A percentile compares a stretch with the other conserved stretches of the same genome.
Conservation (phyloP, 1,140 invertebrate species). For the Araneus ventricosus region DNA sequence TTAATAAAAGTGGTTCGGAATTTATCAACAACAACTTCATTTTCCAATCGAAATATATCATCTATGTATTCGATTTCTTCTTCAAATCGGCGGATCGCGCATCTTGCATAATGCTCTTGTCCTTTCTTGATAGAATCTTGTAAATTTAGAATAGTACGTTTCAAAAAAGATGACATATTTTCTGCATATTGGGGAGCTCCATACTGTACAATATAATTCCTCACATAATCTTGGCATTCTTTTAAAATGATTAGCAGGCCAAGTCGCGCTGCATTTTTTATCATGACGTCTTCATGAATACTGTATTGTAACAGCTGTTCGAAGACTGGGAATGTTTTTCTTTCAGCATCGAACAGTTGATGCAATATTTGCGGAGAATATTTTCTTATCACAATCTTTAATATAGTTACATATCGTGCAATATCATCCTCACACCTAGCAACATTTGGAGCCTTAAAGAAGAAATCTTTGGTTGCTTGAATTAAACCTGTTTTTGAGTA, state of each 20-base stretch:
- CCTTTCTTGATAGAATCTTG: neutral
- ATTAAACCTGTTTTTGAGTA: neutral
- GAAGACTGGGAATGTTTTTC: neutral
- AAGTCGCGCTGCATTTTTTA: constrained; percentile 18
- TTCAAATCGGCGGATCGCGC: too few species aligned
- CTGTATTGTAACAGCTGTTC: neutral
- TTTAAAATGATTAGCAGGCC: constrained; percentile 10
- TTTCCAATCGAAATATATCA: neutral
- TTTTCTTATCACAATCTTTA: constrained; percentile 4
- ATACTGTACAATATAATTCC: neutral
- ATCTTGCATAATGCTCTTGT: neutral
- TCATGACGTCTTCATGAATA: neutral
- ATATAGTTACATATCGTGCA: neutral
- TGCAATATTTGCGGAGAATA: neutral
- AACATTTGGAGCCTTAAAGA: neutral
- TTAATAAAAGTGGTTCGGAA: neutral
- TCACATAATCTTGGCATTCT: neutral
- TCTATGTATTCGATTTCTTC: constrained; percentile 19
- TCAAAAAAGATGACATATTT: neutral
- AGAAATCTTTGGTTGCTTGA: neutral
- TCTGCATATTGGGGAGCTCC: neutral
- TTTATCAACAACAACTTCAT: neutral
- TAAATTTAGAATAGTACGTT: neutral
- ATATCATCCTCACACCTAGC: neutral
- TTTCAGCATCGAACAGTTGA: neutral